Conservation (phyloP, 2,888 invertebrate species). For the Phyllotreta striolata region DNA sequence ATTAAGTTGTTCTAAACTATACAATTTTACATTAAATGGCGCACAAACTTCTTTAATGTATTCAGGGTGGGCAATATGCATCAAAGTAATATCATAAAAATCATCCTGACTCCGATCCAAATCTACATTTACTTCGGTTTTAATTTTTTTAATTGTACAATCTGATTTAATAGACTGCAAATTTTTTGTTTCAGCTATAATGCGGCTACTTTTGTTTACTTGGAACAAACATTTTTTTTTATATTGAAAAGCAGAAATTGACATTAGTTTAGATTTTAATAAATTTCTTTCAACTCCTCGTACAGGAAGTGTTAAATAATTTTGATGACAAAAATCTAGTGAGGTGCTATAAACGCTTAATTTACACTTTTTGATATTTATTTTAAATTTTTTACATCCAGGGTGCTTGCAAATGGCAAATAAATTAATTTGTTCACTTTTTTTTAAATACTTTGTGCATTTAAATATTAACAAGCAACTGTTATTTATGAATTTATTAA, state of each 20-base stretch:
- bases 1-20: slow-evolving; percentile 36
- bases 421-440: slow-evolving; percentile 7
- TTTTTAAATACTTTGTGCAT: too few species aligned
- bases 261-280: neutral
- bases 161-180: slow-evolving; percentile 29
- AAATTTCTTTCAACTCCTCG: slow-evolving; percentile 20
- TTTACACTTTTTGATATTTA: neutral
- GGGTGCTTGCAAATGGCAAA: slow-evolving; percentile 22
- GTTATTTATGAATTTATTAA: slow-evolving; percentile 27
- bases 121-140: too few species aligned
- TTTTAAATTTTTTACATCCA: too few species aligned
- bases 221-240: slow-evolving; percentile 6
- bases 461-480: slow-evolving; percentile 24
- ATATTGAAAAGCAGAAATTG: neutral
- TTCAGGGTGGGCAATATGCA: slow-evolving; percentile 38
- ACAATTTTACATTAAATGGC: slow-evolving; percentile 40
- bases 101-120: slow-evolving; percentile 30
- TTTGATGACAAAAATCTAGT: slow-evolving; percentile 8
- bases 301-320: slow-evolving; percentile 1
- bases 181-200: slow-evolving; percentile 15
- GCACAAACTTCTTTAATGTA: slow-evolving; percentile 39
- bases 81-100: slow-evolving; percentile 29
- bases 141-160: slow-evolving; percentile 16
- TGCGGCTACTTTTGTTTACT: neutral
- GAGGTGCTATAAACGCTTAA: slow-evolving; percentile 6